Base-by-base conservation (phyloP, 2,113 vertebrate genomes). In the Sminthopsis crassicaudata region DNA sequence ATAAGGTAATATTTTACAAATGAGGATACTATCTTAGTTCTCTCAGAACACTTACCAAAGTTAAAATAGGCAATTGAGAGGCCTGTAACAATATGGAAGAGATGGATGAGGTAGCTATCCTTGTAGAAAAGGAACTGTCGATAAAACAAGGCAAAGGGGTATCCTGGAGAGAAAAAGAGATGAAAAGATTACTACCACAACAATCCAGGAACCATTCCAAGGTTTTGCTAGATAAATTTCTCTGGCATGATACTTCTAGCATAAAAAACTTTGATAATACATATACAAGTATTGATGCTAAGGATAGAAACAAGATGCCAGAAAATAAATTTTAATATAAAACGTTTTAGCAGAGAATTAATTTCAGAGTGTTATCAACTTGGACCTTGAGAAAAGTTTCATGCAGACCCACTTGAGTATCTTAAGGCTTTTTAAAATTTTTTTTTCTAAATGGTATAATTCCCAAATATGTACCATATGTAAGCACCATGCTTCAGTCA, bases 61-160 rank as follows among this genome's bases (percentile, higher is more conserved):
- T 99, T 99, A 98, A 99, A 99, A 94, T 99, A 99, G 89, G 99
- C 99, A 92, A 99, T 99, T 52, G 99, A 99, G 97, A 99, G 98
- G 97, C 99, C 99, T 0, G 99, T 99, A 53, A 99, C 89, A 11
- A 98, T 93, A 91, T 99, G 99, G 99, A 99, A 99, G 95, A 99
- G 98, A 94, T 99, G 99, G 96, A 99, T 97, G 97, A 99, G 98
- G 97, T 99, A 99, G 97, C 99, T 96, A n/a, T 99, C 98, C 98
- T 99, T 99, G 98, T 99, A 97, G 98, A 99, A 99, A 95, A 99
- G 98, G 98, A 99, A 99, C 42, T 94, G 97, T 26, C 99, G 99
- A 97, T 99, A 99, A 96, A 99, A 98, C 98, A 99, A 98, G 96
- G 99, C 99, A 98, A 99, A 99, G 53, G 99, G 99, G 98, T 99